Base-by-base conservation (phyloP, 2,797 vertebrate genomes). In the Dipus sagitta region DNA sequence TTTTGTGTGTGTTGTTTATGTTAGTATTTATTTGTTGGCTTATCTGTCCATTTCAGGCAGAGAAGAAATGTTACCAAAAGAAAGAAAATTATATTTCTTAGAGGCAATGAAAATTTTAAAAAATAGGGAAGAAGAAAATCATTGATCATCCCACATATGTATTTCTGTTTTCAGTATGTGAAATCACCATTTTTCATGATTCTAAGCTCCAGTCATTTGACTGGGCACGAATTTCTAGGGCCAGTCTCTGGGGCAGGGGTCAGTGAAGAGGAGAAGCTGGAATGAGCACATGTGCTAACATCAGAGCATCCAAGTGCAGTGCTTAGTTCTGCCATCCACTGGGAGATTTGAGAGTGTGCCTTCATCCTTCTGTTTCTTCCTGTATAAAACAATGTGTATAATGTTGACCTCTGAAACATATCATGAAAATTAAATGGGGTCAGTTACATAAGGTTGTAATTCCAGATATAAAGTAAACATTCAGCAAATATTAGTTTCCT, bases 381-480 rank as follows among this genome's bases (percentile, higher is more conserved):
- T 60, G 67, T 65, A 30, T 42, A 82, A 84, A 92, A 75, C 20
- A 89, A 70, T 28, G 80, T 38, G 65, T 18, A 79, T 77, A 74
- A 70, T 86, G 47, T 9, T 32, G 2, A 54, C 38, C n/a, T 92
- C 52, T 82, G 68, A 79, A 89, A 84, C 11, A 83, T 28, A 12
- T 58, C 42, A 26, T 54, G 32, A 94, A 88, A 89, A 70, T 74
- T 70, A 77, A 92, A 88, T 54, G 28, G 18, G 15, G 64, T 82
- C 70, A 77, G 52, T 23, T 86, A 10, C 14, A 17, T 28, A 42
- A 52, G 32, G 18, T 54, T 87, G 7, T 93, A n/a, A 94, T 83
- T 72, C 60, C 3, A 58, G 60, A 64, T 47, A 87, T 11, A 77
- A 94, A 96, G 72, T 72, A 92, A 90, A 28, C 2, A 84, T 64